Percentiles rank a stretch among this genome's conserved stretches.
Evolutionary conservation across 1,140 invertebrate species (phyloP).

Genomic region (Akabosia matsudoensis): DNA sequence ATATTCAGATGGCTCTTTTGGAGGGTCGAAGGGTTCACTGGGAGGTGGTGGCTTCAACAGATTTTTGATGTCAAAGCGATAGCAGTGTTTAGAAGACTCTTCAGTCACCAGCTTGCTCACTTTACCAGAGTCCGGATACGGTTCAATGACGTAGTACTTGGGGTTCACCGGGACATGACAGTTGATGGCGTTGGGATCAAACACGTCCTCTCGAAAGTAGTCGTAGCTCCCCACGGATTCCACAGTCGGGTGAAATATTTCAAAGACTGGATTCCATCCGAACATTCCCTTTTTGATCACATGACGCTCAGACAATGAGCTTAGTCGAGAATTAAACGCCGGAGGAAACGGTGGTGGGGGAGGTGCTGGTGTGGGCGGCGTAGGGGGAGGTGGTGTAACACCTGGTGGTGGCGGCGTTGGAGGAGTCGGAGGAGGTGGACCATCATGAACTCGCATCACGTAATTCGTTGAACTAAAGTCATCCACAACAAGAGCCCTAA

Average conservation of each 20-base stretch:
- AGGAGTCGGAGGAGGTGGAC: no score
- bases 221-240: background rate
- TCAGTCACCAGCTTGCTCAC: background rate
- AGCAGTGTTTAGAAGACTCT: conserved; percentile 6
- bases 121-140: background rate
- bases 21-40: no score
- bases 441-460: background rate
- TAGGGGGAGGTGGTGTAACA: no score
- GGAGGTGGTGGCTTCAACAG: no score
- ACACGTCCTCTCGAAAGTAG: background rate
- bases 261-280: background rate
- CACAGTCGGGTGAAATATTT: background rate
- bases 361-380: no score
- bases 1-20: no score
- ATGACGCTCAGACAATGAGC: background rate
- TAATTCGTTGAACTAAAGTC: background rate
- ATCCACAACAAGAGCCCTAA: background rate
- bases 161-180: background rate
- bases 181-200: background rate
- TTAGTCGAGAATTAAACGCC: background rate
- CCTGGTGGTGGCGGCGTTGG: no score
- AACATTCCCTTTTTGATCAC: background rate
- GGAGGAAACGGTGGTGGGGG: no score
- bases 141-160: background rate
- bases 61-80: no score